phyloP scores from a whole-genome alignment of 2,888 invertebrate species.

The Caenorhabditis sulstoni region DNA sequence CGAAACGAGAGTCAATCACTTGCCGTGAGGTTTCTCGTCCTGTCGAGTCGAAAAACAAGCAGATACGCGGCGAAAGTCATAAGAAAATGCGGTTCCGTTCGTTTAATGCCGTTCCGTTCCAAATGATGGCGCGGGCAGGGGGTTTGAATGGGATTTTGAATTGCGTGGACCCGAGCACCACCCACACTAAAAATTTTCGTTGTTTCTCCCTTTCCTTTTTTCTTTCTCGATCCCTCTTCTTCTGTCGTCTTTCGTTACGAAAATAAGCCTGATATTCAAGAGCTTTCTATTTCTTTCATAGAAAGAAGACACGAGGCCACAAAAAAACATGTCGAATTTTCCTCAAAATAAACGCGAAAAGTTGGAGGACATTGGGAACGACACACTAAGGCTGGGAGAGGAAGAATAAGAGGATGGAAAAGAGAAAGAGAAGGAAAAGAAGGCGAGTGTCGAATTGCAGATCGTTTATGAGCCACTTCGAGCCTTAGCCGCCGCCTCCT shows the following conservation, averaged over 20 bases:
- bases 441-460: conserved; percentile 57
- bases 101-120: conserved; percentile 5
- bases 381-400: conserved; percentile 30
- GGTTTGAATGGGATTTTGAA: conserved; percentile 29
- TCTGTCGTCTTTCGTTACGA: not conserved
- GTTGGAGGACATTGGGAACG: conserved; percentile 50
- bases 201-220: conserved; percentile 8
- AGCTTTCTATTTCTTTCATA: not conserved
- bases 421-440: conserved; percentile 3
- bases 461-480: conserved; percentile 60
- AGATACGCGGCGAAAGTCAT: conserved; percentile 28
- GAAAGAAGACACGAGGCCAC: conserved; percentile 1
- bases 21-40: conserved; percentile 26
- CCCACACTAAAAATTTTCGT: conserved; percentile 12
- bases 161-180: conserved; percentile 6
- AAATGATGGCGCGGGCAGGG: not conserved
- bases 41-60: conserved; percentile 37
- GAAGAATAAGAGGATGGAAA: conserved; percentile 6
- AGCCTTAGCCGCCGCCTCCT: conserved; percentile 29
- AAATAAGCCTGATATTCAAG: conserved; percentile 22
- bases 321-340: conserved; percentile 43
- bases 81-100: conserved; percentile 36
- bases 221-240: conserved; percentile 15
- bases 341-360: conserved; percentile 52
- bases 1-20: conserved; percentile 49